These are phyloP conservation scores for Venturia canescens DNA, from an alignment of 1,140 invertebrate genomes.

Conservation along the genomic window DNA sequence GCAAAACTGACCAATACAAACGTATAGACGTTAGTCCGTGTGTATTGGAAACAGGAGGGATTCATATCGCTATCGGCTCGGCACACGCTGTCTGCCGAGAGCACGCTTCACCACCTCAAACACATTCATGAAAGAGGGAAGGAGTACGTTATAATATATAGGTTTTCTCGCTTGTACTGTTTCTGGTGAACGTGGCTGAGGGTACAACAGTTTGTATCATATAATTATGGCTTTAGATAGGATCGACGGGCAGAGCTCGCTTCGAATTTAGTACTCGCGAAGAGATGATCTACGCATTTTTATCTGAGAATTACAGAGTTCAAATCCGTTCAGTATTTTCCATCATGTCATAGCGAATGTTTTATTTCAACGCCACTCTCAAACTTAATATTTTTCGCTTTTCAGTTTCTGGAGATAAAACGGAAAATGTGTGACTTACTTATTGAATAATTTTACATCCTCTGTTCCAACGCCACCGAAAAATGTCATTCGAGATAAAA, in stretches of 20 bases:
- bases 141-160: background rate
- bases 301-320: conserved; percentile 65
- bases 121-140: conserved; percentile 61
- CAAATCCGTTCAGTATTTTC: conserved; percentile 1
- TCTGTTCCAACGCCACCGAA: too few species aligned
- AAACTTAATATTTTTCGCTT: too few species aligned
- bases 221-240: conserved; percentile 65
- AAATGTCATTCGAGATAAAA: too few species aligned
- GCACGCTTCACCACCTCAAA: conserved; percentile 73
- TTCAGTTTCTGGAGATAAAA: too few species aligned
- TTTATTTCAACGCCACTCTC: too few species aligned
- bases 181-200: conserved; percentile 63
- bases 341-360: too few species aligned
- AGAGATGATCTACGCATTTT: background rate
- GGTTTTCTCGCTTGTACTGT: background rate
- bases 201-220: conserved; percentile 66
- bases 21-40: conserved; percentile 38
- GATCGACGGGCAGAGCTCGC: conserved; percentile 50
- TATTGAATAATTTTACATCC: too few species aligned
- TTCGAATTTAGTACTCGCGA: background rate
- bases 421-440: too few species aligned
- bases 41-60: conserved; percentile 66
- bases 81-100: conserved; percentile 74
- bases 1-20: conserved; percentile 63
- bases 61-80: conserved; percentile 70